These are phyloP conservation scores for Melanotaenia boesemani DNA, from an alignment of 2,797 vertebrate species.

Conservation along the genomic window DNA sequence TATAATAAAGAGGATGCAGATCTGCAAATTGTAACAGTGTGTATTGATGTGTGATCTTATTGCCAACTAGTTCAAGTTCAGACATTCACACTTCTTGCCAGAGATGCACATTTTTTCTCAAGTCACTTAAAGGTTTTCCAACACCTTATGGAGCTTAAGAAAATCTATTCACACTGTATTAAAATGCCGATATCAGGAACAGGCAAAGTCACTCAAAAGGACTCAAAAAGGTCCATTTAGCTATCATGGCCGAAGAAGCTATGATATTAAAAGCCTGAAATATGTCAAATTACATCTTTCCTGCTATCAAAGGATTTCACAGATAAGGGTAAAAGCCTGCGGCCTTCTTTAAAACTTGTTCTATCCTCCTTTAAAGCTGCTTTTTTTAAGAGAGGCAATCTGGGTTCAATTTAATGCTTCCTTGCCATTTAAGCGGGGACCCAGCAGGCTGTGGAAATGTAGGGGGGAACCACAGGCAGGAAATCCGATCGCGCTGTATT, in stretches of 20 bases:
- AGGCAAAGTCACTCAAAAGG: constrained; percentile 26
- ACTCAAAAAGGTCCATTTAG: constrained; percentile 28
- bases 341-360: constrained; percentile 25
- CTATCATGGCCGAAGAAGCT: constrained; percentile 43
- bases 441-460: constrained; percentile 64
- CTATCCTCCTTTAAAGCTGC: constrained; percentile 41
- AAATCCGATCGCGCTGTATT: constrained; percentile 76
- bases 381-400: constrained; percentile 56
- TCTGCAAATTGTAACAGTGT: constrained; percentile 1
- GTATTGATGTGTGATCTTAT: constrained; percentile 8
- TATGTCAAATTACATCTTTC: constrained; percentile 16
- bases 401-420: constrained; percentile 79
- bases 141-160: not conserved
- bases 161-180: not conserved
- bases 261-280: constrained; percentile 11
- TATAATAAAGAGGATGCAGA: constrained; percentile 18
- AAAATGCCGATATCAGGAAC: constrained; percentile 2
- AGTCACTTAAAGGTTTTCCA: not conserved
- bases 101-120: not conserved
- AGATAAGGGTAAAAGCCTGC: constrained; percentile 23
- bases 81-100: constrained; percentile 6
- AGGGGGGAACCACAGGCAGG: constrained; percentile 54
- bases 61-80: not conserved
- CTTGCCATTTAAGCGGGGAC: constrained; percentile 60
- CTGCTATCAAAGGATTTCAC: constrained; percentile 37